A percentile compares a stretch with the other conserved stretches of the same genome.
These are phyloP conservation scores for Pyrocephalus nanus DNA, from an alignment of 2,797 vertebrate species.

Conservation along the genomic window DNA sequence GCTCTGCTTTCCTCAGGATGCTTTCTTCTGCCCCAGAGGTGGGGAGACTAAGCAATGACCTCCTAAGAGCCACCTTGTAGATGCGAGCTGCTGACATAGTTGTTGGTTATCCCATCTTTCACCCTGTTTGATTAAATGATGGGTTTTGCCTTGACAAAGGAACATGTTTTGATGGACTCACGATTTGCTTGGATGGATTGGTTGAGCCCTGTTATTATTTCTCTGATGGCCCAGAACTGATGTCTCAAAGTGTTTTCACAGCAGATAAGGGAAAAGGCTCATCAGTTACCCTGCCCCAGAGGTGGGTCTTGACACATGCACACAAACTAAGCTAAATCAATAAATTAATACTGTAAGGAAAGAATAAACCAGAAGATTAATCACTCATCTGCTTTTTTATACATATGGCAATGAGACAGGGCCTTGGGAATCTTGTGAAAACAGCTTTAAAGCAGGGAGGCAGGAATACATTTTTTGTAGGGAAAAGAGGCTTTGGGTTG, in stretches of 20 bases:
- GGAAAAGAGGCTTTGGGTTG: neutral
- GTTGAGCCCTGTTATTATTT: neutral
- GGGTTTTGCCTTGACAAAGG: neutral
- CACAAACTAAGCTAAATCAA: neutral
- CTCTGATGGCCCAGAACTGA: neutral
- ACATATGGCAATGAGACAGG: neutral
- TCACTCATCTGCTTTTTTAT: neutral
- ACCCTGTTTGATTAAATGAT: neutral
- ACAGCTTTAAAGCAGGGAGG: neutral
- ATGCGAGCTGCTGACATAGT: accelerated
- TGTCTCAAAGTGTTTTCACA: neutral
- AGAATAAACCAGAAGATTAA: neutral
- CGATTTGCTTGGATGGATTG: neutral
- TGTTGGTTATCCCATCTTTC: neutral
- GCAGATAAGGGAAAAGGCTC: neutral
- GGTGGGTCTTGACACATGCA: neutral
- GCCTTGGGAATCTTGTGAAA: neutral
- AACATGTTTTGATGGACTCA: neutral
- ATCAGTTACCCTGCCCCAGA: neutral
- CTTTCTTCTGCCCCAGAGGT: neutral
- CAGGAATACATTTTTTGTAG: neutral
- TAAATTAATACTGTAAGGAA: neutral
- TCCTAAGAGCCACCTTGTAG: neutral
- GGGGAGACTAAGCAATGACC: neutral
- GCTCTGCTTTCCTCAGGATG: neutral